Percentiles rank a stretch among this genome's conserved stretches.
Evolutionary conservation across 2,113 vertebrate genomes (phyloP).

Genomic region (Aspidoscelis tigris): DNA sequence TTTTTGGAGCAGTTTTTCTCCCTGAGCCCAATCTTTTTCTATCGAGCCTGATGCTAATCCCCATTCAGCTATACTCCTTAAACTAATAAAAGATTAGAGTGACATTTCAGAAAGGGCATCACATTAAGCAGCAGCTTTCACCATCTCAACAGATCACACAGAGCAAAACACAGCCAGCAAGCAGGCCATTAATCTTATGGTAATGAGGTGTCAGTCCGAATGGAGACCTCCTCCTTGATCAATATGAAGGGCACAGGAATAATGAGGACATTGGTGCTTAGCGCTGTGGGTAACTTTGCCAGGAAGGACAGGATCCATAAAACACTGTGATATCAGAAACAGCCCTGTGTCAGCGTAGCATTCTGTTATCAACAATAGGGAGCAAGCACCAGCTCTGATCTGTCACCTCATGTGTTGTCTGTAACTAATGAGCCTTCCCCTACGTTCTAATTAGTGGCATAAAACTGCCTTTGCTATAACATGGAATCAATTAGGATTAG

Average conservation of each 20-base stretch:
- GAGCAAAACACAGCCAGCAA: conserved; percentile 61
- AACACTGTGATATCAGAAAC: conserved; percentile 25
- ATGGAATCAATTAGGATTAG: conserved; percentile 63
- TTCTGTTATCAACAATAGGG: conserved; percentile 14
- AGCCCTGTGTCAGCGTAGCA: conserved; percentile 35
- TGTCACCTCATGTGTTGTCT: conserved; percentile 38
- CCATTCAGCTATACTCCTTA: conserved; percentile 77
- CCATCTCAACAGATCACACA: conserved; percentile 60
- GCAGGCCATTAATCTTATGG: conserved; percentile 79
- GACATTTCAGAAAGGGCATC: conserved; percentile 91
- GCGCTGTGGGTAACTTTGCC: conserved; percentile 39
- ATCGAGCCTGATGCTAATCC: conserved; percentile 73
- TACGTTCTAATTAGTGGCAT: conserved; percentile 53
- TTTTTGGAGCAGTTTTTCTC: conserved; percentile 63
- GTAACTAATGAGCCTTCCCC: conserved; percentile 31
- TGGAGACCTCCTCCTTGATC: conserved; percentile 56
- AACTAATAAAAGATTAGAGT: conserved; percentile 90
- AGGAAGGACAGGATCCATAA: conserved; percentile 40
- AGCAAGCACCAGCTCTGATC: conserved; percentile 30
- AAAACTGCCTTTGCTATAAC: conserved; percentile 56
- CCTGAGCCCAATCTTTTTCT: conserved; percentile 61
- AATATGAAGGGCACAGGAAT: conserved; percentile 50
- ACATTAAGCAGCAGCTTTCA: conserved; percentile 77
- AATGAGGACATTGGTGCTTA: conserved; percentile 38
- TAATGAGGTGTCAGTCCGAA: conserved; percentile 79